Evolutionary conservation across 1,140 invertebrate species (phyloP).

Genomic region (Aphis craccivora): DNA sequence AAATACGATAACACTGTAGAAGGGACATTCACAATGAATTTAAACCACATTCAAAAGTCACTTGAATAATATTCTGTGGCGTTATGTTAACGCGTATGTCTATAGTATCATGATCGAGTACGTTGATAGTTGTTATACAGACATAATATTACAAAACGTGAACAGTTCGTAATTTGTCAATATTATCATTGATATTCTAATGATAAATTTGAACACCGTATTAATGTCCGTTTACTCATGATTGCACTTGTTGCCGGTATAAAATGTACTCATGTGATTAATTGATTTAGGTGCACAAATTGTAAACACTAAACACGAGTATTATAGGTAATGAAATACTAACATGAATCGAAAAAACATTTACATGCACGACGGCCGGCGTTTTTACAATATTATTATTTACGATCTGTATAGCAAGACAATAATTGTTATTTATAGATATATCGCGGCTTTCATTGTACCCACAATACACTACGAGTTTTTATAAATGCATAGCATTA

Average conservation of each 20-base stretch:
- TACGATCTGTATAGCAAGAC: too few relatives aligned
- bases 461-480: neutral
- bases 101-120: neutral
- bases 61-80: neutral
- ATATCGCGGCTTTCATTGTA: neutral
- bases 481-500: neutral
- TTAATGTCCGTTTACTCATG: neutral
- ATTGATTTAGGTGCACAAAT: neutral
- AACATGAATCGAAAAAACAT: neutral
- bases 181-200: neutral
- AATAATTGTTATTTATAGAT: too few relatives aligned
- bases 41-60: neutral
- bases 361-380: neutral
- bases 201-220: neutral
- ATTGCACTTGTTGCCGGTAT: neutral
- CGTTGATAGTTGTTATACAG: neutral
- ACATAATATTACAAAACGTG: neutral
- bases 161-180: neutral
- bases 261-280: neutral
- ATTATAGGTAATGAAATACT: neutral
- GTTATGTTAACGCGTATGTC: neutral
- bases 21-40: neutral
- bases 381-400: neutral
- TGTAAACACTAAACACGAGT: too few relatives aligned
- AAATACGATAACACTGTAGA: neutral